phyloP scores from a whole-genome alignment of 2,797 vertebrate genomes.

The Sebastes oblongus region DNA sequence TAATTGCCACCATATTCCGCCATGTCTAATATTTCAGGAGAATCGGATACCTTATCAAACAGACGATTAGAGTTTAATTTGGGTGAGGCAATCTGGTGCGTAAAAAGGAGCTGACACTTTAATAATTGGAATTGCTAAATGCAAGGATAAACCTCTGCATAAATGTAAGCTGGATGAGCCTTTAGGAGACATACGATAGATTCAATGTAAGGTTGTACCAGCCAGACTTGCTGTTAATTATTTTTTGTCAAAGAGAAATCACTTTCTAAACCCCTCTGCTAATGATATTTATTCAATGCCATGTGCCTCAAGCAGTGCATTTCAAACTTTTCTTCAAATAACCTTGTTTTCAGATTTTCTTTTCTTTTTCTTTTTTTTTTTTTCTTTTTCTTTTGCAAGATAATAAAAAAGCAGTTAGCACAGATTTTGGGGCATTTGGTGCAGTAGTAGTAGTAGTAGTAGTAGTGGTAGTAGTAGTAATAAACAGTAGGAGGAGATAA shows the following conservation, averaged over 20 bases:
- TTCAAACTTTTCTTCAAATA: not conserved
- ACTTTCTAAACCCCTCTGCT: not conserved
- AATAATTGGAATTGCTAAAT: slow-evolving; percentile 16
- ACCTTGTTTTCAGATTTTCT: not conserved
- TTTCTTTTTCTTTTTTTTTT: not conserved
- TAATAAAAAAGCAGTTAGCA: not conserved
- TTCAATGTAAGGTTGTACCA: not conserved
- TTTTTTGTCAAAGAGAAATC: not conserved
- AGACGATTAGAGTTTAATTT: not conserved
- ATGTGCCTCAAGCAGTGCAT: not conserved
- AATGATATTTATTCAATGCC: not conserved
- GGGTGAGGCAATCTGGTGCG: not conserved
- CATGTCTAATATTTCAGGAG: not conserved
- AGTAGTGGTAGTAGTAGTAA: not conserved
- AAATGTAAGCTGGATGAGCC: not conserved
- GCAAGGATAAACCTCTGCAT: not conserved
- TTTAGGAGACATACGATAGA: not conserved
- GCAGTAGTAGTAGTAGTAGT: not conserved
- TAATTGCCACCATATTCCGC: slow-evolving; percentile 10
- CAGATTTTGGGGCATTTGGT: not conserved
- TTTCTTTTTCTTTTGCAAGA: not conserved
- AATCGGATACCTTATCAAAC: slow-evolving; percentile 24
- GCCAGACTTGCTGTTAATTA: not conserved
- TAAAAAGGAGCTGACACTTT: slow-evolving; percentile 25
- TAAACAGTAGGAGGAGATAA: not conserved